These are phyloP conservation scores for Elysia chlorotica DNA, from an alignment of 1,140 invertebrate species.

Conservation along the genomic window DNA sequence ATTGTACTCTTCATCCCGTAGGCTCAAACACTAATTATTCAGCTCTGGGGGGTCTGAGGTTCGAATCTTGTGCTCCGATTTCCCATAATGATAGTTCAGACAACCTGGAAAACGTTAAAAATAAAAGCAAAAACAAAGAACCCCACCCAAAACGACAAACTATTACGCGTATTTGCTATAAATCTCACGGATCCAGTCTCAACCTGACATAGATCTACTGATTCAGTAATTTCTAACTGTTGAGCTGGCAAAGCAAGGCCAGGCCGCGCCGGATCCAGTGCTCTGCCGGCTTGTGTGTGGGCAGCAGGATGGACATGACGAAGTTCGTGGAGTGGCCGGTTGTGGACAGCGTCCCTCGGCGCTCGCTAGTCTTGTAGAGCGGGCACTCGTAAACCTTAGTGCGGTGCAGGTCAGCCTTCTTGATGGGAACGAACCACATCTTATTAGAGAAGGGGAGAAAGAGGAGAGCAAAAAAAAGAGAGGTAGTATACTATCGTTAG, in stretches of 20 bases:
- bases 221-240: conserved; percentile 64
- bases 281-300: conserved; percentile 45
- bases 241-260: conserved; percentile 76
- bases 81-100: not conserved
- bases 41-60: too few relatives aligned
- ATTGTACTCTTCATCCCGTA: too few relatives aligned
- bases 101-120: not conserved
- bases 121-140: not conserved
- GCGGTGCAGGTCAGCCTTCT: conserved; percentile 45
- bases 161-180: not conserved
- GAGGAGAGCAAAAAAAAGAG: not conserved
- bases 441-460: not conserved
- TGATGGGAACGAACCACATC: conserved; percentile 57
- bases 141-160: not conserved
- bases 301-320: conserved; percentile 55
- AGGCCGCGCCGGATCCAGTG: conserved; percentile 61
- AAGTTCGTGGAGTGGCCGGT: conserved; percentile 64
- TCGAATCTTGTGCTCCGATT: not conserved
- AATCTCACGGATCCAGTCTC: not conserved
- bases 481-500: too few relatives aligned
- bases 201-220: not conserved
- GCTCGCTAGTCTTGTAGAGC: conserved; percentile 85
- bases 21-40: too few relatives aligned
- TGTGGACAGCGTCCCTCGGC: conserved; percentile 64
- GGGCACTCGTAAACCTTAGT: conserved; percentile 75